phyloP scores from a whole-genome alignment of 2,113 vertebrate species.

The Podarcis raffonei region DNA sequence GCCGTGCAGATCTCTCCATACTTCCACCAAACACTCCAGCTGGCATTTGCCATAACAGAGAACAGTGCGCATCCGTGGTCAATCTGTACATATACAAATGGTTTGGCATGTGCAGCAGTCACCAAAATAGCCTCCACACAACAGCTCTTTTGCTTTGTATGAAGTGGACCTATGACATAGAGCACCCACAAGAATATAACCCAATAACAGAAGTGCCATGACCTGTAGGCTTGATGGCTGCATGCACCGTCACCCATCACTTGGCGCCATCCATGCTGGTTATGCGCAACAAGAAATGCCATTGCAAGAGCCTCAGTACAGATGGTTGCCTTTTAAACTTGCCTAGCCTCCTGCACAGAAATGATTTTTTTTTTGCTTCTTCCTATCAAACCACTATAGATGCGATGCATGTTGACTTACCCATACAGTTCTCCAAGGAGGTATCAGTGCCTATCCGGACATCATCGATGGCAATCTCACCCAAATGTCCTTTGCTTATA shows the following conservation, averaged over 20 bases:
- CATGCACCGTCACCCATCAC: neutral
- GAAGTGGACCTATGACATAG: neutral
- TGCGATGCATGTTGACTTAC: constrained; percentile 76
- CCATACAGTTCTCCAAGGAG: constrained; percentile 90
- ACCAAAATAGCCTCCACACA: too few relatives aligned
- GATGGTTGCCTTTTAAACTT: neutral
- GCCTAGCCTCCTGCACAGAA: neutral
- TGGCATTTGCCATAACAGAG: neutral
- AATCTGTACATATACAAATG: neutral
- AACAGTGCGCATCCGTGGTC: neutral
- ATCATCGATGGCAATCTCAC: constrained; percentile 93
- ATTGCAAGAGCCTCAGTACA: accelerated
- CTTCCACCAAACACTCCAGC: neutral
- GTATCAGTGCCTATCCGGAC: constrained; percentile 89
- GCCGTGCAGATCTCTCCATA: neutral
- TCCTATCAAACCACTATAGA: neutral
- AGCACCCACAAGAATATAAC: neutral
- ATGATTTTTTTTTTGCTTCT: neutral
- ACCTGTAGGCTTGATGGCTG: neutral
- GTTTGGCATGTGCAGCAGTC: too few relatives aligned
- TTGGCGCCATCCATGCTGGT: too few relatives aligned
- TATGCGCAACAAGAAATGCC: neutral
- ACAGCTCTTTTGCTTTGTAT: neutral
- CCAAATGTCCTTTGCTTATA: constrained; percentile 84
- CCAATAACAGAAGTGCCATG: neutral